These are phyloP conservation scores for Dicerorhinus sumatrensis DNA, from an alignment of 2,113 vertebrate species.

Conservation along the genomic window DNA sequence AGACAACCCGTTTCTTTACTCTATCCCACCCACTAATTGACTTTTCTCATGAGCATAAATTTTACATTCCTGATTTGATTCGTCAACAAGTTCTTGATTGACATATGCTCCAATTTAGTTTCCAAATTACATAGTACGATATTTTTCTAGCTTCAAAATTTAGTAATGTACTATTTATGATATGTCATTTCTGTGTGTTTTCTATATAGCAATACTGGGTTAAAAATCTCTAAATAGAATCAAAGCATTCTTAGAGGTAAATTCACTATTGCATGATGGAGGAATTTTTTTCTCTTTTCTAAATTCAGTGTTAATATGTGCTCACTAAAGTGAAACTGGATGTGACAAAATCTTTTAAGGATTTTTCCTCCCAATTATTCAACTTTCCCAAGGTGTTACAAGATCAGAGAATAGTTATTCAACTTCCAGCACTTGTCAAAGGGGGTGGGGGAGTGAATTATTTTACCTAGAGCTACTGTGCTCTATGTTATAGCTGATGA, in stretches of 20 bases:
- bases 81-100: not conserved
- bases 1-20: not conserved
- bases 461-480: conserved; percentile 12
- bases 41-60: conserved; percentile 7
- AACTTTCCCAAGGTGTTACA: not conserved
- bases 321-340: conserved; percentile 29
- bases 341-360: conserved; percentile 50
- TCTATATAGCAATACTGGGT: not conserved
- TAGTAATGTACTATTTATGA: conserved; percentile 58
- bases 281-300: conserved; percentile 18
- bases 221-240: conserved; percentile 62
- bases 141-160: conserved; percentile 69
- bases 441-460: not conserved
- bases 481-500: not conserved
- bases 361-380: not conserved
- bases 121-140: conserved; percentile 41
- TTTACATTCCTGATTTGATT: conserved; percentile 42
- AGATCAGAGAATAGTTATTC: not conserved
- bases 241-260: conserved; percentile 31
- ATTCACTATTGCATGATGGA: conserved; percentile 33
- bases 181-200: conserved; percentile 60
- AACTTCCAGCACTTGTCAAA: not conserved
- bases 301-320: conserved; percentile 43
- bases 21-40: not conserved
- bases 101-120: conserved; percentile 10